Evolutionary conservation across 2,797 vertebrate genomes (phyloP).

Genomic region (Epinephelus malabaricus): DNA sequence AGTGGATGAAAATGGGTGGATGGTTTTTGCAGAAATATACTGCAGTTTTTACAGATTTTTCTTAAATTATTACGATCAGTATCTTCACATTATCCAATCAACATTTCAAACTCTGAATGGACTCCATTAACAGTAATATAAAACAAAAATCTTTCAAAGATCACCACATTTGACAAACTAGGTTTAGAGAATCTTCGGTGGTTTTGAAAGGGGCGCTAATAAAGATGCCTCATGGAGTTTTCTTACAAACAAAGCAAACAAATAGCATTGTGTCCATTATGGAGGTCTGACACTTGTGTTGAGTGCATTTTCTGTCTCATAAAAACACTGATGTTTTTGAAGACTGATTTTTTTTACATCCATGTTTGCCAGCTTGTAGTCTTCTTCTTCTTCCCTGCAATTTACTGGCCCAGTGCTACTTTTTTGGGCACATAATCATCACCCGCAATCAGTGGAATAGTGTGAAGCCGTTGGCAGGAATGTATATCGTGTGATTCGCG

Average conservation of each 20-base stretch:
- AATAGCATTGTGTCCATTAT: background rate
- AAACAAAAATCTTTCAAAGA: background rate
- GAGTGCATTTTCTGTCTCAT: background rate
- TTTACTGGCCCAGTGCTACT: conserved; percentile 25
- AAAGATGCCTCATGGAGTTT: too few relatives aligned
- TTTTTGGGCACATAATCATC: conserved; percentile 43
- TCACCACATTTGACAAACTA: background rate
- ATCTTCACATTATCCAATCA: background rate
- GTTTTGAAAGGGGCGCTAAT: background rate
- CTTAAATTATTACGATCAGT: too few relatives aligned
- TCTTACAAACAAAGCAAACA: background rate
- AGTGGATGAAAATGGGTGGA: too few relatives aligned
- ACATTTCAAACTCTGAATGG: background rate
- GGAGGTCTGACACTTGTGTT: background rate
- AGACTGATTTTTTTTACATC: background rate
- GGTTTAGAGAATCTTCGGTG: background rate
- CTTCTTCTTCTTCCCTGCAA: conserved; percentile 16
- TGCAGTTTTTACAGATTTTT: too few relatives aligned
- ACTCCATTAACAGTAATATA: background rate
- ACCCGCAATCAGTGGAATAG: conserved; percentile 41
- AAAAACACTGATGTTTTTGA: background rate
- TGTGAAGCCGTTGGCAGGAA: conserved; percentile 48
- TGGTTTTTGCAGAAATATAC: too few relatives aligned
- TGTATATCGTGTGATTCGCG: background rate
- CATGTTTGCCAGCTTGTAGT: background rate